Conservation (phyloP, 2,888 invertebrate species). For the Tetragonisca angustula region DNA sequence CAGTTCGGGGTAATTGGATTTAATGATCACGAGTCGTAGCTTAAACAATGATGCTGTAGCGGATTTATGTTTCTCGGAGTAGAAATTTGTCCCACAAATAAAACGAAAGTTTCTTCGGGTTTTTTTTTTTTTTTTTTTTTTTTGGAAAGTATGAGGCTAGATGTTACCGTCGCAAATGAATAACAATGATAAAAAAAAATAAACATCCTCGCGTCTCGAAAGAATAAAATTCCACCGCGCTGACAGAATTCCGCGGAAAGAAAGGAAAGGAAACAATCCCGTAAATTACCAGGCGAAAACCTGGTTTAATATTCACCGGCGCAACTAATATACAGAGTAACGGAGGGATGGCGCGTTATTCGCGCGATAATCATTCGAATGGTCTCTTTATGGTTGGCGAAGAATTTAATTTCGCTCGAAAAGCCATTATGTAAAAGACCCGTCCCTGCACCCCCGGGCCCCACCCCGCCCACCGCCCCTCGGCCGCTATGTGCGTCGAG, state of each 20-base stretch:
- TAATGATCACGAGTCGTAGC: no score
- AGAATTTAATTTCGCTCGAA: constrained; percentile 53
- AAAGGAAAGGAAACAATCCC: not conserved
- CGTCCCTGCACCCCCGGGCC: not conserved
- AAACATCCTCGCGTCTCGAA: not conserved
- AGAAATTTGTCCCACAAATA: no score
- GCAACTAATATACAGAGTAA: not conserved
- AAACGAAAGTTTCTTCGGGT: no score
- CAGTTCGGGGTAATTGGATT: no score
- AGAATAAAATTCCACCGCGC: not conserved
- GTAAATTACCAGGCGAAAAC: not conserved
- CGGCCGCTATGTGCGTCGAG: constrained; percentile 23
- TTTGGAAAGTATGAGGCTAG: no score
- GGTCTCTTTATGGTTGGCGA: constrained; percentile 15
- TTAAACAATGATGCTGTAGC: no score
- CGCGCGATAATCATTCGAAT: constrained; percentile 1
- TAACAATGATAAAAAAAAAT: no score
- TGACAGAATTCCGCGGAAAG: not conserved
- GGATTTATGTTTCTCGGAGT: no score
- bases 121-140: no score
- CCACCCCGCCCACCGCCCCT: constrained; percentile 1
- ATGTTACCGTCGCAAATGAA: no score
- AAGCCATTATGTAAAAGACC: constrained; percentile 60
- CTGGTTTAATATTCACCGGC: not conserved
- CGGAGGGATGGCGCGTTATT: not conserved